Conservation (phyloP, 2,113 vertebrate species). For the Atlantisia rogersi region DNA sequence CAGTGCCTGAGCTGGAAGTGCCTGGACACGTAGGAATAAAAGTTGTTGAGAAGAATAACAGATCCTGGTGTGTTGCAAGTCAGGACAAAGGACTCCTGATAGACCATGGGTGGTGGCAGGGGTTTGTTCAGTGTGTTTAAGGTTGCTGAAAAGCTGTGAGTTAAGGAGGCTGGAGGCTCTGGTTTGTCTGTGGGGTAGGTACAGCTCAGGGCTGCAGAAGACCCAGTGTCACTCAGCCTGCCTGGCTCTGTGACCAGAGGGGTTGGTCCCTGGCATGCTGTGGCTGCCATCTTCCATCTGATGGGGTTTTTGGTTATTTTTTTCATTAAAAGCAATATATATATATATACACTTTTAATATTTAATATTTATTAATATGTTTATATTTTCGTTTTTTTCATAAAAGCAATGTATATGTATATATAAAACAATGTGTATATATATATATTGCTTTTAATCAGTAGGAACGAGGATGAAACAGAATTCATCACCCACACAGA, state of each 20-base stretch:
- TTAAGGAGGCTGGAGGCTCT: not conserved
- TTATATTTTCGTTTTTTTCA: not conserved
- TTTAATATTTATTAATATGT: too few relatives aligned
- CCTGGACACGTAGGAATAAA: slow-evolving; percentile 1
- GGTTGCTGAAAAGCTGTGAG: not conserved
- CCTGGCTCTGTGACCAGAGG: not conserved
- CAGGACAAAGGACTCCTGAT: not conserved
- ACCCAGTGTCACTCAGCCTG: not conserved
- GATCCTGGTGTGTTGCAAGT: not conserved
- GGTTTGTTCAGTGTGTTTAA: not conserved
- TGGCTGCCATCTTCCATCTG: not conserved
- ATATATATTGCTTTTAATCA: not conserved
- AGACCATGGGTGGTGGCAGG: not conserved
- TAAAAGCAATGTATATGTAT: not conserved
- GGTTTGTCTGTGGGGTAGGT: not conserved
- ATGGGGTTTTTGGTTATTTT: not conserved
- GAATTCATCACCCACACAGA: not conserved
- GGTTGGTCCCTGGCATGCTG: not conserved
- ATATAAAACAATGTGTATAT: too few relatives aligned
- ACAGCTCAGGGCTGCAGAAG: not conserved
- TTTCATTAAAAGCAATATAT: not conserved
- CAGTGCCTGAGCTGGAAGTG: slow-evolving; percentile 12
- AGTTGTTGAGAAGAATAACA: not conserved
- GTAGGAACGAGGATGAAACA: not conserved
- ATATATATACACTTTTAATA: not conserved